Evolutionary conservation across 2,113 vertebrate species (phyloP), one percentile per base, ranked within the genome.

Genomic region (Nesogale talazaci): DNA sequence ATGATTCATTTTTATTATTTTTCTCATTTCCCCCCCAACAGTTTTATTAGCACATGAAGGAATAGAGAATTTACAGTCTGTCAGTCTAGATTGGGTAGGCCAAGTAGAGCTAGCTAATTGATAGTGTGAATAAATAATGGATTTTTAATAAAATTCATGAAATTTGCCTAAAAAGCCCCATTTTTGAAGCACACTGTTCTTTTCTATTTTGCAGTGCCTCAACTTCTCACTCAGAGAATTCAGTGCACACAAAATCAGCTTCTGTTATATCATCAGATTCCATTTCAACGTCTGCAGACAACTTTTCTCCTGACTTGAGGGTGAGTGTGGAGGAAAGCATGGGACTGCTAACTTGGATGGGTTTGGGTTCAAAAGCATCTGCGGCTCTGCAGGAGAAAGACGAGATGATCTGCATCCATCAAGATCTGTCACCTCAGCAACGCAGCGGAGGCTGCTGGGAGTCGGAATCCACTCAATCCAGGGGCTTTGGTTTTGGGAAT

Each of bases 181-280:
- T 52, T 89, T 93, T 93, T 80, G 34, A 93, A 89, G 85, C 38
- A 56, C 67, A 15, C 25, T 93, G 2, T 95, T 19, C 91, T 96
- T 97, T 46, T 96, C 10, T 96, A 10, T 95, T 91, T 92, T 89
- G 14, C 83, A 99, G 99, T 11, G 97, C 98, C 69, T 99, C 99
- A 83, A 99, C 99, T 12, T 99, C 99, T 34, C 99, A 98, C 40
- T 99, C 99, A 0, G 99, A 99, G 96, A 98, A 98, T 15, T 99
- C 99, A 16, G 97, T 97, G 86, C 98, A 98, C 81, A 97, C 98
- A 90, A 99, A 98, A 90, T 98, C 98, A 17, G 98, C 96, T 67
- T 98, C 98, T 34, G 98, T 96, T 20, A 25, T 99, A 89, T 99
- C 99, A 0, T 99, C 98, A 0, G 99, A 99, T 93, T 99, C 98